Base-by-base conservation (phyloP, 1,140 invertebrate genomes). In the Drosophila pruinosa region DNA sequence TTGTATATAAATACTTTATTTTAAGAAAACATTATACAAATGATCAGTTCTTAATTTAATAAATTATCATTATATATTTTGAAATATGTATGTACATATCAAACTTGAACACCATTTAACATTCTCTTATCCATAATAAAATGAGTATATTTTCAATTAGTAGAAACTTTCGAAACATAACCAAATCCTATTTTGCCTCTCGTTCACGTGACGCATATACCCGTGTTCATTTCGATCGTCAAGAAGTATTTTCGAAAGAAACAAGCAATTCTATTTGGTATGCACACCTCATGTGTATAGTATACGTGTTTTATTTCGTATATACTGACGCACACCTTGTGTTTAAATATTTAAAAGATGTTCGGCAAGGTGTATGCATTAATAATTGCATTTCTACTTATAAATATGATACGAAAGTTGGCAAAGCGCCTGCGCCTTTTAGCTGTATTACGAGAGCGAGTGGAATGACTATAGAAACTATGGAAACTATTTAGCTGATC, bases 361-460 rank as follows among this genome's bases (percentile, higher is more conserved):
- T 65, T 59, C 12, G 24, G 22, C 57, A 72, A 75, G 62, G 57
- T 68, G 70, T 68, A 53, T 72, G 73, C 63, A 69, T 68, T 75
- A 62, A 58, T 67, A 68, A 75, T 80, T 86, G 81, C 73, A 85
- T 86, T 86, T 85, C 62, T 39, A 62, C 62, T 57, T 85, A 77
- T 77, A 86, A 85, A 77, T 85, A 80, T 80, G 58, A 85, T 71
- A 68, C 61, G 52, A 81, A 71, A 58, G 19, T 61, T 73, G 56
- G 64, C 39, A 77, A 58, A 21, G 78, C 69, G 73, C 52, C 36
- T 82, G 78, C 63, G 79, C 59, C 56, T 7, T 26, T 19, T n/a
- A 31, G 31, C 52, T 82, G 62, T 26, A 31, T 2, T 2, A 4
- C 15, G 62, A 10, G 70, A 15, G 28, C 34, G 43, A 86, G 58